Base-by-base conservation (phyloP, 2,113 vertebrate species). In the Pipa parva region DNA sequence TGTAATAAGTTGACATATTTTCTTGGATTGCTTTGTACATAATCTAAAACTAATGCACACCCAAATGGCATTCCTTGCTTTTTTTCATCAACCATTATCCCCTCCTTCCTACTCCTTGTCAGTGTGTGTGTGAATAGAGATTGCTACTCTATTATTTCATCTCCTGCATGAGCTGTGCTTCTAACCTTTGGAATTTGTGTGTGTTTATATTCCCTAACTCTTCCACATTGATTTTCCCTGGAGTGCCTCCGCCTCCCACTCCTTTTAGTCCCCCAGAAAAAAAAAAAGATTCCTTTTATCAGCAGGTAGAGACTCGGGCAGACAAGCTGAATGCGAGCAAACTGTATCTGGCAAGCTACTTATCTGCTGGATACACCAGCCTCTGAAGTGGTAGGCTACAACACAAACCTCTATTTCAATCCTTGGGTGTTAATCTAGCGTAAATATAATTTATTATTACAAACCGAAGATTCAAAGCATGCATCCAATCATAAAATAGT, bases 131-230 rank as follows among this genome's bases (percentile, higher is more conserved):
- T 69, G 65, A 69, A 42, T 69, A 60, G 31, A 60, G 26, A 52
- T 69, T 52, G 64, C 57, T 24, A 29, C 12, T 52, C 46, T 28
- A 54, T 59, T 54, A 65, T 63, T 50, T 59, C 33, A 60, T 59
- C 31, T 64, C 11, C 45, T 52, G 11, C 31, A 27, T 31, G 13
- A 63, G 45, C 36, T 17, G 52, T 21, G 54, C 27, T 1, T n/a
- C 33, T 50, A 69, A 60, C 57, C 48, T 69, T 69, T 69, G 24
- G 33, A 60, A 60, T 60, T 27, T 46, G 57, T 31, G 18, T 28
- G 49, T 54, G 57, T 37, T 61, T 62, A 51, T 39, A 29, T 68
- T 62, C 31, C 15, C 31, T 37, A 52, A 59, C 36, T 63, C 36
- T 48, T 46, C 46, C 33, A 24, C 48, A 48, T 57, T 59, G 54